Percentiles rank a stretch among this genome's conserved stretches.
These are phyloP conservation scores for Fregetta grallaria DNA, from an alignment of 2,113 vertebrate genomes.

Conservation along the genomic window DNA sequence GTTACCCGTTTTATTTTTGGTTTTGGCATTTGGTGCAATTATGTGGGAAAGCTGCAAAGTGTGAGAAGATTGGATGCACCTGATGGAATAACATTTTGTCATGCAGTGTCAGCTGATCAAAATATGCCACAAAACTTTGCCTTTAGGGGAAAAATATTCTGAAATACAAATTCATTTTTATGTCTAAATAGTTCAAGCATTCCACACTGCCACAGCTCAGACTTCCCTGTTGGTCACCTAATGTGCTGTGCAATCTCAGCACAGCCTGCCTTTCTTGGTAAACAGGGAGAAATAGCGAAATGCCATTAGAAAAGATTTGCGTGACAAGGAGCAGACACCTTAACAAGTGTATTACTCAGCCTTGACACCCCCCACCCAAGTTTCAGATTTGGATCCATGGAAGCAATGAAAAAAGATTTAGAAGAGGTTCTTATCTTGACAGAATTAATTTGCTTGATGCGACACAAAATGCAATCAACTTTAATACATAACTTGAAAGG, in stretches of 20 bases:
- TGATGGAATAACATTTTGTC: background rate
- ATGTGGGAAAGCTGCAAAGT: background rate
- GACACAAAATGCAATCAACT: conserved; percentile 21
- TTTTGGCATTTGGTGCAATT: background rate
- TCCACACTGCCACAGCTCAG: background rate
- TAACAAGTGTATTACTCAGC: background rate
- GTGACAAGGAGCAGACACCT: background rate
- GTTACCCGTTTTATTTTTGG: rapidly evolving
- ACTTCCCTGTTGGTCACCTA: background rate
- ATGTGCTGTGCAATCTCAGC: background rate
- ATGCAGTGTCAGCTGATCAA: background rate
- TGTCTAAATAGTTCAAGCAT: background rate
- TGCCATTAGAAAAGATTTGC: background rate
- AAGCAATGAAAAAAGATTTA: conserved; percentile 17
- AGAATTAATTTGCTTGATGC: background rate
- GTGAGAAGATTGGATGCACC: no score
- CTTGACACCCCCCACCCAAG: background rate
- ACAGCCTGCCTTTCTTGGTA: background rate
- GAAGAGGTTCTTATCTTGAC: background rate
- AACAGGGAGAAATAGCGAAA: background rate
- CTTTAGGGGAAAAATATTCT: background rate
- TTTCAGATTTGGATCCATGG: background rate
- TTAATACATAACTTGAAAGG: conserved; percentile 57
- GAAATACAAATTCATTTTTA: background rate
- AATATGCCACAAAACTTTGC: background rate